Base-by-base conservation (phyloP, 2,888 invertebrate species). In the Eupithecia exiguata region DNA sequence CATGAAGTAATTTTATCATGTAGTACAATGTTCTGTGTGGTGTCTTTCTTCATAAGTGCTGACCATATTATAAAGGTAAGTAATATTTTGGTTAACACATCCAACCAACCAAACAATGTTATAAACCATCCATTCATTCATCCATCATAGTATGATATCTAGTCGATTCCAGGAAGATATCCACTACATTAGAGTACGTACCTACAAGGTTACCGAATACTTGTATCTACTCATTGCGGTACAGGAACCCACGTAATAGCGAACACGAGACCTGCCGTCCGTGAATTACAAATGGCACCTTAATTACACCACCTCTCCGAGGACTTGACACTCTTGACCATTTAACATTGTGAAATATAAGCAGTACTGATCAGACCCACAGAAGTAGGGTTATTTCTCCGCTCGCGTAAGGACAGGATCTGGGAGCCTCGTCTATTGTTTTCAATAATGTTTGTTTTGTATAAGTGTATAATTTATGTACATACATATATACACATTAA, bases 221-320 rank as follows among this genome's bases (percentile, higher is more conserved):
- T 86, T 86, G 82, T 82, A 80, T 65, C 63, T 65, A 36, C 86
- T 88, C 88, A 87, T 87, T 87, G 85, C 84, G 87, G 88, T 79
- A 78, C 74, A 82, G 83, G 82, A 84, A 83, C 84, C 84, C 84
- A 79, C 84, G 83, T 86, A 87, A 87, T 86, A 84, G 86, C 84
- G 70, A 71, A 53, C 77, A 83, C 80, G 84, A 85, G 86, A 85
- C 87, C 86, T 80, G 75, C 82, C 84, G 77, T 81, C 85, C 87
- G 86, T 89, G 87, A 89, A 89, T 88, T 89, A 88, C 86, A 85
- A 88, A 88, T 87, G 84, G 85, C 82, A 77, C 78, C 83, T 77
- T 88, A 89, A 90, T 88, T 88, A 87, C 84, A 80, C 76, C 70
- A 78, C 78, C 71, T 70, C 66, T 65, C 10, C n/a, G 40, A 74